Percentiles rank a stretch among this genome's conserved stretches.
phyloP scores from a whole-genome alignment of 2,113 vertebrate species.

The Neotoma lepida region DNA sequence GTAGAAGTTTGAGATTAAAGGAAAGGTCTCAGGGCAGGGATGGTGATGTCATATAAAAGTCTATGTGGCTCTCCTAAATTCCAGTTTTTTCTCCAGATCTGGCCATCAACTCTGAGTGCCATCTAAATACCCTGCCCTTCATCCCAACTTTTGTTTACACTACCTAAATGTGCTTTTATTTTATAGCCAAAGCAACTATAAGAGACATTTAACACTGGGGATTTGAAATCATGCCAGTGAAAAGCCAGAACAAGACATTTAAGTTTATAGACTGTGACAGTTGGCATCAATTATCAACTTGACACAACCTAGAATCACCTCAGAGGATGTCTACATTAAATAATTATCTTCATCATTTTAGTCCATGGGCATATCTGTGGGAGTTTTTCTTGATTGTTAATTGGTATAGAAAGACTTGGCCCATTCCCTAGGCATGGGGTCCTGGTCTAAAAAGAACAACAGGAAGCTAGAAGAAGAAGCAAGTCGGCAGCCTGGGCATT shows the following conservation, averaged over 20 bases:
- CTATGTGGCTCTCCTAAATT: background rate
- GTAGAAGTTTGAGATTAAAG: background rate
- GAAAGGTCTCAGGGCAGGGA: background rate
- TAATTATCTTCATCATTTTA: background rate
- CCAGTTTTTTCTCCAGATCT: background rate
- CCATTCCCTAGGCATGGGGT: background rate
- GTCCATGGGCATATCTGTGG: background rate
- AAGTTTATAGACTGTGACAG: background rate
- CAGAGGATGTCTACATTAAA: background rate
- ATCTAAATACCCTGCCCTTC: background rate
- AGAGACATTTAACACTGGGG: background rate
- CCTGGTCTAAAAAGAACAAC: background rate
- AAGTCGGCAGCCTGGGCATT: background rate
- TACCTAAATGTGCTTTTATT: background rate
- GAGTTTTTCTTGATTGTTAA: background rate
- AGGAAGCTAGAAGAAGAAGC: background rate
- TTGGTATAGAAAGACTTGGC: no score
- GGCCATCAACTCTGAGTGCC: background rate
- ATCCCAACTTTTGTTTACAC: background rate
- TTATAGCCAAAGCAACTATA: background rate
- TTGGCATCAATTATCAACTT: background rate
- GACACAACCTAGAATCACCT: background rate
- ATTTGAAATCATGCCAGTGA: background rate
- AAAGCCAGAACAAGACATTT: background rate
- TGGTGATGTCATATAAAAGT: background rate